Evolutionary conservation across 2,113 vertebrate genomes (phyloP).

Genomic region (Esox niger): DNA sequence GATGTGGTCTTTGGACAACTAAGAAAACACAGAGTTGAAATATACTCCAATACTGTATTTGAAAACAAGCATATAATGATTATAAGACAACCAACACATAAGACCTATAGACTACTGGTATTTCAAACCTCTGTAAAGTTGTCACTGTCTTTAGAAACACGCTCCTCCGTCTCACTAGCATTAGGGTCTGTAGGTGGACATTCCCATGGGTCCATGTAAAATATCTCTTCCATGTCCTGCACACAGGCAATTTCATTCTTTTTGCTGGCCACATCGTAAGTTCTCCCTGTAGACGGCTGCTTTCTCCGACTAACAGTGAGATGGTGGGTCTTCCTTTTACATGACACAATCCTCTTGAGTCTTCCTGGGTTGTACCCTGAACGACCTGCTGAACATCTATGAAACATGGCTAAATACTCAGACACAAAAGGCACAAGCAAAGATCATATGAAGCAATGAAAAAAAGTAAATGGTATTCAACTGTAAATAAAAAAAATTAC

Average conservation of each 20-base stretch:
- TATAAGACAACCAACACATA: not conserved
- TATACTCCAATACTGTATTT: conserved; percentile 1
- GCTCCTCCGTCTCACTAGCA: conserved; percentile 71
- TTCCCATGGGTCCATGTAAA: conserved; percentile 68
- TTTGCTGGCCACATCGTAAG: conserved; percentile 84
- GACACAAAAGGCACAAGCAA: not conserved
- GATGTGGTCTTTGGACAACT: conserved; percentile 87
- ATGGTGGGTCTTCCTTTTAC: conserved; percentile 68
- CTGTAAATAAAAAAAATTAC: too few relatives aligned
- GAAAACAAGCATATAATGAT: not conserved
- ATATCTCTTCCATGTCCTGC: conserved; percentile 74
- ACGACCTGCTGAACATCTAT: conserved; percentile 51
- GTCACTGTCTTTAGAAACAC: conserved; percentile 78
- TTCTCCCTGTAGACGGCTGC: conserved; percentile 48
- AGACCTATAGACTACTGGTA: not conserved
- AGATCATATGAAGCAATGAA: not conserved
- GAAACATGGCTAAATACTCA: not conserved
- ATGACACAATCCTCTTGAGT: conserved; percentile 64
- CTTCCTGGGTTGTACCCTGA: conserved; percentile 50
- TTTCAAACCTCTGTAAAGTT: conserved; percentile 80
- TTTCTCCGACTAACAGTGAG: conserved; percentile 53
- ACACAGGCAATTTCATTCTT: conserved; percentile 81
- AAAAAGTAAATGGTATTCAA: too few relatives aligned
- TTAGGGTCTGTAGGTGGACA: conserved; percentile 69
- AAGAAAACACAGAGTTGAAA: conserved; percentile 29